Evolutionary conservation across 1,140 invertebrate genomes (phyloP).

Genomic region (Macrosteles quadrilineatus): DNA sequence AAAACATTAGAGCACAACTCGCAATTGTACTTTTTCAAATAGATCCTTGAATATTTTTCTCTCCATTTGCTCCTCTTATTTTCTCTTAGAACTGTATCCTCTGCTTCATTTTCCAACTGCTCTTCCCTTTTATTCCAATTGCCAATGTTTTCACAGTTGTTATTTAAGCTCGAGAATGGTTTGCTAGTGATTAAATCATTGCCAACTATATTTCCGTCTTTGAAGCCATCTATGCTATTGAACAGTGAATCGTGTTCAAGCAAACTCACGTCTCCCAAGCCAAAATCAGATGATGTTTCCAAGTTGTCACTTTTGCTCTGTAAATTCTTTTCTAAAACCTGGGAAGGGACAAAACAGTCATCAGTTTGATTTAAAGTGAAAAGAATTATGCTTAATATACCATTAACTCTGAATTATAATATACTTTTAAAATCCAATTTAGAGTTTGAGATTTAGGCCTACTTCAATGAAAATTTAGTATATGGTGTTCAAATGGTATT

Average conservation of each 20-base stretch:
- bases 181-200: background rate
- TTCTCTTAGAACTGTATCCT: background rate
- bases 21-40: background rate
- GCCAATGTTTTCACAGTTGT: background rate
- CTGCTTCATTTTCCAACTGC: background rate
- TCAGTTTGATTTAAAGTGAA: no score
- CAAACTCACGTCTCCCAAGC: background rate
- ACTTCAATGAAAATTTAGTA: no score
- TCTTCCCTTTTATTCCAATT: background rate
- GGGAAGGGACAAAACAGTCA: no score
- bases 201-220: background rate
- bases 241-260: slow-evolving; percentile 5
- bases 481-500: no score
- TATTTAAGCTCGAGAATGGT: background rate
- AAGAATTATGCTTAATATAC: no score
- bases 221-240: background rate
- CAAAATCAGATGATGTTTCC: slow-evolving; percentile 8
- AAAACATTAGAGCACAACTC: background rate
- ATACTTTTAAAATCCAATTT: no score
- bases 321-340: no score
- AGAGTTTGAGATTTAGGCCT: no score
- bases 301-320: background rate
- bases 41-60: background rate
- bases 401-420: no score
- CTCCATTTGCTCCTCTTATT: background rate